Conservation (phyloP, 2,797 vertebrate genomes). For the Enteromius fasciolatus region DNA sequence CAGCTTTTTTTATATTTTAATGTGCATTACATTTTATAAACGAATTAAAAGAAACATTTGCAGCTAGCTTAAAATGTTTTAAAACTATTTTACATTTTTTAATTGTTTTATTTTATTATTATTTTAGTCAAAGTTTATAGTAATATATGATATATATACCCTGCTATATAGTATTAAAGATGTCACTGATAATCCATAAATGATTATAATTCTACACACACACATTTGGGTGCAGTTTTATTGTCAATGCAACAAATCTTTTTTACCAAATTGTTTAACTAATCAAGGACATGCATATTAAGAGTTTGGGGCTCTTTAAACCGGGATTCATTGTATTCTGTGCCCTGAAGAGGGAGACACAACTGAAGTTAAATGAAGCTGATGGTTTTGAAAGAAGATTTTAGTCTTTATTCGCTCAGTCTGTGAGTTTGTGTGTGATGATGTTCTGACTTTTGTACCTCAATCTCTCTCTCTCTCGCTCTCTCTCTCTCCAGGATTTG, state of each 20-base stretch:
- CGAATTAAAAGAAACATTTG: neutral
- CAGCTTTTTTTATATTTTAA: neutral
- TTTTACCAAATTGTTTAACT: neutral
- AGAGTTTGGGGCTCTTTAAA: neutral
- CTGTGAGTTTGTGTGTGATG: constrained; percentile 18
- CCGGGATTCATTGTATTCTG: neutral
- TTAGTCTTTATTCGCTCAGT: constrained; percentile 5
- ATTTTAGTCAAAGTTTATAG: neutral
- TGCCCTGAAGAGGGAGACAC: constrained; percentile 42
- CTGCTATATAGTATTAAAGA: neutral
- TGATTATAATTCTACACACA: neutral
- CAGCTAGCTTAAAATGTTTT: neutral
- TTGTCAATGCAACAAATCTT: neutral
- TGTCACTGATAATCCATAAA: neutral
- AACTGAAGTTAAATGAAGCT: constrained; percentile 37
- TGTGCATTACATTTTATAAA: neutral
- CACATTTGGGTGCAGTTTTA: neutral
- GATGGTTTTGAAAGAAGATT: constrained; percentile 8
- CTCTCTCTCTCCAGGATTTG: constrained; percentile 29
- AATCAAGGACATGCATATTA: constrained; percentile 2
- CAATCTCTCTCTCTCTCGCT: constrained; percentile 25
- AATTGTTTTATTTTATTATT: too few species aligned
- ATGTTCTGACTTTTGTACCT: constrained; percentile 17
- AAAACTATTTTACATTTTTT: neutral
- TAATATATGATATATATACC: too few species aligned